Evolutionary conservation across 2,113 vertebrate genomes (phyloP), one percentile per base, ranked within the genome.

Genomic region (Piprites chloris): DNA sequence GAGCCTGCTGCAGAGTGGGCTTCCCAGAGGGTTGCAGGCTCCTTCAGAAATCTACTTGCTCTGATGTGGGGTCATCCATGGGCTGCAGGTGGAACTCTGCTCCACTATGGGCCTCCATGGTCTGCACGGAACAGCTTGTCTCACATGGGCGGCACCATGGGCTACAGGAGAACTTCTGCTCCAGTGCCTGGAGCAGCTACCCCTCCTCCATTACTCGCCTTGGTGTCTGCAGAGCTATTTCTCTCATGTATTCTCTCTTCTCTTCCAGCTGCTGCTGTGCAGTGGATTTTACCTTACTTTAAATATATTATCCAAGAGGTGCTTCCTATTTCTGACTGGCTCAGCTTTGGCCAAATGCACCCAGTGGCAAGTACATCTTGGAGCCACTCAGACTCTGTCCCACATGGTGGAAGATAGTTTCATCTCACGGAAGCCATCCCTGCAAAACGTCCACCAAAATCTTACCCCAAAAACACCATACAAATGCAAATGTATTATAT

Each of bases 171-270:
- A 50, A 42, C 19, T 16, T 42, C 69, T 6, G 41, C 50, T 66
- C 18, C 2, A 0, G 9, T 0, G 1, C 14, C 32, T 55, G n/a
- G 5, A 33, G 3, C 2, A 50, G 49, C 11, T 62, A 3, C 12
- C 1, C 8, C 15, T 73, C 24, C 30, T 66, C 6, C 30, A 49
- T 1, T 28, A 15, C 16, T 41, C 26, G 30, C 35, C 14, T 46
- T 12, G 22, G 5, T 50, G 19, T n/a, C 26, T 37, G 37, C 28
- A 30, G 46, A 4, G 20, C 6, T 46, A 2, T 22, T 74, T 3
- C 17, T 52, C 8, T 65, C 6, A 15, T 4, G 12, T 61, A 18
- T n/a, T 61, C 26, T 46, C 33, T 37, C 5, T 66, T 23, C 4
- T 67, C 32, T 76, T 19, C 12, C 17, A 9, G 56, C 2, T 71